phyloP scores from a whole-genome alignment of 2,797 vertebrate species.

The Sphenodon punctatus region DNA sequence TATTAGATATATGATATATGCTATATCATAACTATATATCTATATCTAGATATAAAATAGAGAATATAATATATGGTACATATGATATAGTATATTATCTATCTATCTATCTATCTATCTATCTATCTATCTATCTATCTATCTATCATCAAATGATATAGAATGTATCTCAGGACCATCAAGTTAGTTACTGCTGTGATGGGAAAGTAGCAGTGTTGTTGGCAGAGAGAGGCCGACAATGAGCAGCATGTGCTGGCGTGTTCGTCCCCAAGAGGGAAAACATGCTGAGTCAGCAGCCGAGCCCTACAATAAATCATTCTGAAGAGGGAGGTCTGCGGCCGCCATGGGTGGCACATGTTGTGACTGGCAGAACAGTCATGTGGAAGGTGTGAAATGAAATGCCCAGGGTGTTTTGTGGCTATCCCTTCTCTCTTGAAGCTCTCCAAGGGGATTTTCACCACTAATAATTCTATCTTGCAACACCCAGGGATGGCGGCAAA shows the following conservation, averaged over 20 bases:
- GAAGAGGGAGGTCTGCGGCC: neutral
- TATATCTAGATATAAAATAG: too few relatives aligned
- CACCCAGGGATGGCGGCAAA: slow-evolving; percentile 52
- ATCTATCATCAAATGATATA: too few relatives aligned
- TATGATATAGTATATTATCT: too few relatives aligned
- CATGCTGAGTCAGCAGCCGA: slow-evolving; percentile 6
- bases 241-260: slow-evolving; percentile 36
- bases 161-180: slow-evolving; percentile 45
- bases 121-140: too few relatives aligned
- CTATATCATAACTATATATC: too few relatives aligned
- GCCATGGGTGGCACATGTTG: slow-evolving; percentile 51
- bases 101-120: too few relatives aligned
- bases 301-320: slow-evolving; percentile 22
- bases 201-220: slow-evolving; percentile 25
- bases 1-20: too few relatives aligned
- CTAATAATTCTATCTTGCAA: slow-evolving; percentile 67
- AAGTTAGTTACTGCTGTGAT: slow-evolving; percentile 45
- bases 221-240: slow-evolving; percentile 33
- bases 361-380: slow-evolving; percentile 71
- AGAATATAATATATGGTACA: too few relatives aligned
- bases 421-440: too few relatives aligned
- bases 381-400: slow-evolving; percentile 38
- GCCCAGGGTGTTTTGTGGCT: slow-evolving; percentile 55
- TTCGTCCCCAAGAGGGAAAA: slow-evolving; percentile 1
- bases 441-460: slow-evolving; percentile 1